Conservation (phyloP, 2,113 vertebrate genomes). For the Puntigrus tetrazona region DNA sequence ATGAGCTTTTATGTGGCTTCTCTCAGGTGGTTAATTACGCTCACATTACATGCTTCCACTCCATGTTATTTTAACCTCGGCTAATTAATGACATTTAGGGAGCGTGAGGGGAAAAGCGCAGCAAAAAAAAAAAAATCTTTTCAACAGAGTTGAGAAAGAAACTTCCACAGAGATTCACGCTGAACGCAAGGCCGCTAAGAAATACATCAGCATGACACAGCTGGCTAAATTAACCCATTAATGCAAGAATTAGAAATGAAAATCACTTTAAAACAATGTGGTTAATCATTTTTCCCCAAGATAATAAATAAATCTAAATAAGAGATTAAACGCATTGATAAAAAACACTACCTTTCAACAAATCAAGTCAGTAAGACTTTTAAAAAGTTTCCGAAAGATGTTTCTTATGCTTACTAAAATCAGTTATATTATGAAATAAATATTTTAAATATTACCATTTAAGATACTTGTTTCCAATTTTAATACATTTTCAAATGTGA, state of each 20-base stretch:
- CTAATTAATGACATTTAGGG: constrained; percentile 75
- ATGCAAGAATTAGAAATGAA: not conserved
- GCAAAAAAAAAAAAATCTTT: constrained; percentile 49
- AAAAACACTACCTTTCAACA: too few relatives aligned
- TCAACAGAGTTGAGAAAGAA: constrained; percentile 2
- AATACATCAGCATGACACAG: not conserved
- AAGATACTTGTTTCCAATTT: not conserved
- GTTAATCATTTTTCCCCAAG: not conserved
- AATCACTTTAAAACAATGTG: not conserved
- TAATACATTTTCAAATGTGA: not conserved
- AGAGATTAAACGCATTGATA: too few relatives aligned
- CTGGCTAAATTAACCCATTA: not conserved
- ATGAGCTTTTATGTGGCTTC: constrained; percentile 78
- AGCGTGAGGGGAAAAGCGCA: constrained; percentile 65
- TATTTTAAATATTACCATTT: too few relatives aligned
- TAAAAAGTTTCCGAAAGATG: not conserved
- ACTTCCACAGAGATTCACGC: not conserved
- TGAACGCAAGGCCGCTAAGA: not conserved
- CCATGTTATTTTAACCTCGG: constrained; percentile 77
- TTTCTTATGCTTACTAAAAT: too few relatives aligned
- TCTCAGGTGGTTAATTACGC: constrained; percentile 81
- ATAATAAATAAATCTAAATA: too few relatives aligned
- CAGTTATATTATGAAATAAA: too few relatives aligned
- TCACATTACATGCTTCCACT: constrained; percentile 76
- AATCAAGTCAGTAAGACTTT: not conserved